Evolutionary conservation across 2,113 vertebrate genomes (phyloP), one percentile per base, ranked within the genome.

Genomic region (Motacilla alba): DNA sequence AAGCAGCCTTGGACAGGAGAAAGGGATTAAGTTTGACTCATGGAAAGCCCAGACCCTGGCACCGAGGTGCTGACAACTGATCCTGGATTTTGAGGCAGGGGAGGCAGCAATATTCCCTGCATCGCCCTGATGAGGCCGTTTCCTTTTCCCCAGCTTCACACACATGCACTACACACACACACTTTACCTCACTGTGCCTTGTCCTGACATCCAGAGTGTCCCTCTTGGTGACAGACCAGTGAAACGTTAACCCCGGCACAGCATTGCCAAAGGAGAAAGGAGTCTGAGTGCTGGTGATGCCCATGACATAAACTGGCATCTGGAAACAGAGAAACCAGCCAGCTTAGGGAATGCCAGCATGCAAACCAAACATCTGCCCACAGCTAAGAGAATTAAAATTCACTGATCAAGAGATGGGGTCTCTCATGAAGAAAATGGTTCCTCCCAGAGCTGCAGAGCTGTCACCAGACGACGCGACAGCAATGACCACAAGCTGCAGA

Each of bases 221-320:
- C 82, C 98, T 98, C 96, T 99, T 99, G 33, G 98, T 99, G 89
- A 99, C 99, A 44, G 98, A 98, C 99, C 99, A 99, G 72, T 99
- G 98, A 97, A 99, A 99, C 1, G 97, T 98, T 76, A 99, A 97
- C 11, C 98, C 98, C 0, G 99, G 99, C 13, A 99, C 13, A 3
- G 99, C 98, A 13, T 96, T 99, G 46, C 98, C 99, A 73, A 99
- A 99, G 13, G 99, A 98, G 94, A 99, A 99, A n/a, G 99, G 99
- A 9, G 98, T 99, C 96, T 99, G 99, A 78, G 94, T 98, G 87
- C 97, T 99, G 90, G 99, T 99, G 86, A 99, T 97, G 69, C 99
- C 99, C 80, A 99, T 99, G 83, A 60, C 59, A 39, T 60, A 60
- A 27, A 60, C 59, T 39, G 59, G 59, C 59, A 60, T 60, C 59